Evolutionary conservation across 2,888 invertebrate genomes (phyloP), one percentile per base, ranked within the genome.

Genomic region (Stenoptilia bipunctidactyla): DNA sequence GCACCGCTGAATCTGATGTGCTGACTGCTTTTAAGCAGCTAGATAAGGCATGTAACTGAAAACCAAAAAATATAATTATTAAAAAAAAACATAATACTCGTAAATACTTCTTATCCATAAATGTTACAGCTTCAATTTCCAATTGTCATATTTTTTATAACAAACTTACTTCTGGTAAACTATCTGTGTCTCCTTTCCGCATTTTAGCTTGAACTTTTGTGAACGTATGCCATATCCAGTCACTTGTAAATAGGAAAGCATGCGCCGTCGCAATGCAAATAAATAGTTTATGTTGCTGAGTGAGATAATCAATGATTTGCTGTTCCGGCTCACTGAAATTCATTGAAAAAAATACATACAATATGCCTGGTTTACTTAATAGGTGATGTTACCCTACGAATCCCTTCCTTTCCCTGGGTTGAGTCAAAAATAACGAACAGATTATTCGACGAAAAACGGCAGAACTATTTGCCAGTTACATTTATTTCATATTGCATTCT

Each of bases 201-300:
- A 96, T 85, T 56, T 94, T 91, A 1, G 88, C 87, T 0, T 89
- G 88, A 0, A 93, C 88, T 45, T 87, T 86, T 49, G 90, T 91
- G 66, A 93, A 94, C 66, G 92, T 89, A 40, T 88, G 86, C 93
- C 92, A 94, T 36, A 94, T 79, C 86, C 91, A 90, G 39, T 77
- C 84, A 1, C 92, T 90, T 1, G 90, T 87, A 45, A 92, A 86
- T 46, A 87, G 86, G 48, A 94, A 89, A 0, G 93, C 94, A 53
- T 94, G 91, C 36, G 90, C 88, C 2, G 92, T 87, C 0, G 96
- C 92, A 40, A 98, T 87, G 54, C 90, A 85, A 0, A 97, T 96
- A 55, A 98, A 93, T 15, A 98, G 67, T 70, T 97, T 96, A 57
- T 94, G 90, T 69, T 97, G 97, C 65, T 98, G 98, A 0, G 96